These are phyloP conservation scores for Anoplius nigerrimus DNA, from an alignment of 2,888 invertebrate species.

Conservation along the genomic window DNA sequence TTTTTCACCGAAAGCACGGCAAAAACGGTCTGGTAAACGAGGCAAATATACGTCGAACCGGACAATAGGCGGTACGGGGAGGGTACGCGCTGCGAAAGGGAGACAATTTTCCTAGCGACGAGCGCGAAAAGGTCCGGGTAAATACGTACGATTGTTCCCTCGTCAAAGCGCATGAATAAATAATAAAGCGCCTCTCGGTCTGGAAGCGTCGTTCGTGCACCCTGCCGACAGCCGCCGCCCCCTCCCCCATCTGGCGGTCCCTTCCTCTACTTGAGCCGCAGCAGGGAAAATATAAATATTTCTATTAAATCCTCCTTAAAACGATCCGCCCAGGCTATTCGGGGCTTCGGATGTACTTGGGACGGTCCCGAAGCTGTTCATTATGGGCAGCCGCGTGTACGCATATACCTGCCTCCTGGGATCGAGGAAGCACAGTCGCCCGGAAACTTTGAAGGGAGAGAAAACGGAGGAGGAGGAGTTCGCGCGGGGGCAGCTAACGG, in stretches of 20 bases:
- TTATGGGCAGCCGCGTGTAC: background rate
- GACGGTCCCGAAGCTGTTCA: background rate
- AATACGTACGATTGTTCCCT: slow-evolving; percentile 68
- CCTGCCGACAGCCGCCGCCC: slow-evolving; percentile 4
- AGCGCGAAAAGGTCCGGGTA: slow-evolving; percentile 60
- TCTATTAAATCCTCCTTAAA: slow-evolving; percentile 66
- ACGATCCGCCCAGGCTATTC: slow-evolving; percentile 50
- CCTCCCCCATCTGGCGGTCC: slow-evolving; percentile 11
- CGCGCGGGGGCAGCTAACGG: background rate
- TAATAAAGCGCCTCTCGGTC: slow-evolving; percentile 59
- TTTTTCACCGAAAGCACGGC: slow-evolving; percentile 51
- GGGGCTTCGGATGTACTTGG: background rate
- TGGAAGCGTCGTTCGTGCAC: slow-evolving; percentile 11
- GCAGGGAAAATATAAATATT: slow-evolving; percentile 70
- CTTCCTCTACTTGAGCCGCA: slow-evolving; percentile 9
- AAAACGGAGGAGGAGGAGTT: background rate
- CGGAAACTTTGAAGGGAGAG: background rate
- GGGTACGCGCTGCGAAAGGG: slow-evolving; percentile 48
- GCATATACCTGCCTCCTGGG: background rate
- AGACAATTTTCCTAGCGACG: slow-evolving; percentile 58
- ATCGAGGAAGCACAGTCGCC: background rate
- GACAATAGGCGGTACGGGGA: slow-evolving; percentile 11
- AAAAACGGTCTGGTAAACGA: slow-evolving; percentile 49
- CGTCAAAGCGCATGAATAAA: slow-evolving; percentile 72
- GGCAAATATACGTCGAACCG: slow-evolving; percentile 52